These are phyloP conservation scores for Rhabdomys pumilio DNA, from an alignment of 2,797 vertebrate genomes.

Conservation along the genomic window DNA sequence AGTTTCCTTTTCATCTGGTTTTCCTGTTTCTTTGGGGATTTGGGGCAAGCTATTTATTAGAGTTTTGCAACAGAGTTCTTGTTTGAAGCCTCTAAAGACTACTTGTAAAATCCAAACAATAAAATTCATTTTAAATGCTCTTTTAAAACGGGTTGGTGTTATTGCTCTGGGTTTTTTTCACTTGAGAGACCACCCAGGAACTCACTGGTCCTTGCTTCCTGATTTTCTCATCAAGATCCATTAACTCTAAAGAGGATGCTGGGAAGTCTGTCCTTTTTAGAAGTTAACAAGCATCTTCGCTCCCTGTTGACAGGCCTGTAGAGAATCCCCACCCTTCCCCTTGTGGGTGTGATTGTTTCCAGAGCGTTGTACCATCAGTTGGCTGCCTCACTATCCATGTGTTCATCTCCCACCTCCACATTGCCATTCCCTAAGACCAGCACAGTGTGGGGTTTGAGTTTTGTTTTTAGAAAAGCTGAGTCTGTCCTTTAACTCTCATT, in stretches of 20 bases:
- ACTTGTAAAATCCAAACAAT: conserved; percentile 93
- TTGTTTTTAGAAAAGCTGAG: background rate
- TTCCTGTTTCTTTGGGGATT: conserved; percentile 89
- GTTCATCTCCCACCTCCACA: conserved; percentile 2
- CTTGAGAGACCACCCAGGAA: conserved; percentile 57
- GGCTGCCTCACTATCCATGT: background rate
- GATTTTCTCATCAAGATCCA: background rate
- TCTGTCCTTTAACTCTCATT: background rate
- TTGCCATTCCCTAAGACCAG: conserved; percentile 9
- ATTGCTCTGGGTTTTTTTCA: conserved; percentile 64
- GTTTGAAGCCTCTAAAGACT: conserved; percentile 92
- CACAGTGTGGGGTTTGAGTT: background rate
- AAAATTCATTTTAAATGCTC: conserved; percentile 93
- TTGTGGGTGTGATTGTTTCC: conserved; percentile 18
- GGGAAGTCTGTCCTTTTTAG: conserved; percentile 15
- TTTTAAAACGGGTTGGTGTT: conserved; percentile 88
- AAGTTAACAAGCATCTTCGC: conserved; percentile 23
- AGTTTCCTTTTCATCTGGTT: conserved; percentile 88
- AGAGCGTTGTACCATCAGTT: conserved; percentile 29
- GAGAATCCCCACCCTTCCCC: conserved; percentile 55
- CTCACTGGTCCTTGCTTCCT: background rate
- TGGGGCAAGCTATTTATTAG: conserved; percentile 93
- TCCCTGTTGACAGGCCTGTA: background rate
- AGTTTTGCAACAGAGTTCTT: conserved; percentile 94
- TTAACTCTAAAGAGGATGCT: conserved; percentile 31